Evolutionary conservation across 2,113 vertebrate species (phyloP).

Genomic region (Parus major): DNA sequence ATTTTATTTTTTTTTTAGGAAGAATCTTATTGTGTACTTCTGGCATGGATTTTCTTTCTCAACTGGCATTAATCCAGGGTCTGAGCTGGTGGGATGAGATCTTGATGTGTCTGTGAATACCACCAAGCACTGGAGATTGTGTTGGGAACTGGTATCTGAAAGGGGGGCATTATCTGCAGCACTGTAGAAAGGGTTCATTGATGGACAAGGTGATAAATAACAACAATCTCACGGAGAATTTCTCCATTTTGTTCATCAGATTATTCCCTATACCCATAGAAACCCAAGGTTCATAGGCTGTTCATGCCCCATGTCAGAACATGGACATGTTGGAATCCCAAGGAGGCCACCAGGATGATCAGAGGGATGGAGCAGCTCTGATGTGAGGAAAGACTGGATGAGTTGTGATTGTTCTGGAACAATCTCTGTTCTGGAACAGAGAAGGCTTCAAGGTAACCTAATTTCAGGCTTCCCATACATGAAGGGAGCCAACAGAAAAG

Average conservation of each 20-base stretch:
- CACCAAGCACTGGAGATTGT: background rate
- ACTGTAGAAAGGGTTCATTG: background rate
- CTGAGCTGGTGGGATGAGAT: background rate
- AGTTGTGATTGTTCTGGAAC: background rate
- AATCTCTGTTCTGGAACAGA: background rate
- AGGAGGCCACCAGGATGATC: background rate
- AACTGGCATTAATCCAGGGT: background rate
- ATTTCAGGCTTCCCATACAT: background rate
- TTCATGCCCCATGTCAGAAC: background rate
- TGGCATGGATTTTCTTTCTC: background rate
- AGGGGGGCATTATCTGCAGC: background rate
- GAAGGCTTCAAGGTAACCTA: background rate
- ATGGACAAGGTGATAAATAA: background rate
- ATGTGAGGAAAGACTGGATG: background rate
- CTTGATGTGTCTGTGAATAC: background rate
- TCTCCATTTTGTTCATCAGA: background rate
- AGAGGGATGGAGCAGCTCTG: background rate
- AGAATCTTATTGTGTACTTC: background rate
- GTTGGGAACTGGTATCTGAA: background rate
- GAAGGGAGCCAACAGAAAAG: accelerated
- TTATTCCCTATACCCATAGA: background rate
- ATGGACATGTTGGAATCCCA: background rate
- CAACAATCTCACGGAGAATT: background rate
- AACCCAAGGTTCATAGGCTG: background rate
- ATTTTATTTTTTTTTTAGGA: background rate